Evolutionary conservation across 2,113 vertebrate species (phyloP).

Genomic region (Petrocephalus microphthalmus): DNA sequence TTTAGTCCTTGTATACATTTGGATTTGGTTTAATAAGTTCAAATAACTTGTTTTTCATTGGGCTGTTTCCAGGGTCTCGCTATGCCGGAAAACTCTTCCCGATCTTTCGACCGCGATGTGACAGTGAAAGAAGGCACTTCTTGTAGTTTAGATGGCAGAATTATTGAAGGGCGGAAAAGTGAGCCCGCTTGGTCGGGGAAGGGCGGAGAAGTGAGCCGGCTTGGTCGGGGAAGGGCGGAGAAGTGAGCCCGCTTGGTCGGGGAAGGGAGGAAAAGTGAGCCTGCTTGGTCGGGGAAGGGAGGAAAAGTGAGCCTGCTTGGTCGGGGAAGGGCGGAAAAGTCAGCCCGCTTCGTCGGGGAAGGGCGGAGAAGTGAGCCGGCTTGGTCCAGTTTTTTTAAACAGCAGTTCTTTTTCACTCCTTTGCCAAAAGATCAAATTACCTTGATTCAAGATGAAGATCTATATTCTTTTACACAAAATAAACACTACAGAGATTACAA

Average conservation of each 20-base stretch:
- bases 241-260: too few species aligned
- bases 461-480: slow-evolving; percentile 2
- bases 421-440: background rate
- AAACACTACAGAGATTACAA: background rate
- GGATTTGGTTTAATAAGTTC: background rate
- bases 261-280: slow-evolving; percentile 9
- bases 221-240: slow-evolving; percentile 5
- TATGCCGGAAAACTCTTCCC: background rate
- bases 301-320: slow-evolving; percentile 18
- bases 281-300: too few species aligned
- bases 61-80: background rate
- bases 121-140: slow-evolving; percentile 13
- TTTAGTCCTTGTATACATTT: background rate
- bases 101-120: background rate
- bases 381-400: background rate
- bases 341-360: too few species aligned
- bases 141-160: background rate
- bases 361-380: slow-evolving; percentile 7
- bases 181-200: too few species aligned
- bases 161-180: slow-evolving; percentile 18
- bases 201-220: slow-evolving; percentile 7
- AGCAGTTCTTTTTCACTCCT: background rate
- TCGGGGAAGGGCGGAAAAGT: slow-evolving; percentile 10
- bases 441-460: background rate
- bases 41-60: background rate